phyloP scores from a whole-genome alignment of 2,113 vertebrate species.

The Azemiops feae region DNA sequence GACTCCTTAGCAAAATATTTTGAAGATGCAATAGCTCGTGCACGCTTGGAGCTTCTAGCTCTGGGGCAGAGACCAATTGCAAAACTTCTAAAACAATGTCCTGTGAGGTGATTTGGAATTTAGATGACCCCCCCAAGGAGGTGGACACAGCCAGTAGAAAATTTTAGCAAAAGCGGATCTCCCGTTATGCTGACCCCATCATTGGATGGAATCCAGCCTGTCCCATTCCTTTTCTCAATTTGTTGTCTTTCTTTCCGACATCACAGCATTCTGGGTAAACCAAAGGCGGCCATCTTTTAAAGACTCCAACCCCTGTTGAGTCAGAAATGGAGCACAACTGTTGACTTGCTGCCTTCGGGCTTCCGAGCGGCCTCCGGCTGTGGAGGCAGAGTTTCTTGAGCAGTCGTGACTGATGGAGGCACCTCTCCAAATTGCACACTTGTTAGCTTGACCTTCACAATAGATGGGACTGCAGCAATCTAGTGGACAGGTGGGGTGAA shows the following conservation, averaged over 20 bases:
- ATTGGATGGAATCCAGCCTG: not conserved
- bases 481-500: not conserved
- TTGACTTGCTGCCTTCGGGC: not conserved
- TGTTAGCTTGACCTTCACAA: not conserved
- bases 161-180: not conserved
- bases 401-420: not conserved
- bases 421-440: not conserved
- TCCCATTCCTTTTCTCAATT: not conserved
- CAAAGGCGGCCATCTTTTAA: not conserved
- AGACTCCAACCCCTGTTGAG: not conserved
- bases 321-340: not conserved
- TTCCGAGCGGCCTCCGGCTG: not conserved
- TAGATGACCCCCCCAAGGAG: not conserved
- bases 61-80: not conserved
- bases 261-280: not conserved
- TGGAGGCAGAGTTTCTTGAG: not conserved
- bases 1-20: not conserved
- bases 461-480: not conserved
- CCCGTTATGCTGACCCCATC: not conserved
- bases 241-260: not conserved
- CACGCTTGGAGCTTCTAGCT: not conserved
- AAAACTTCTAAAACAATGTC: not conserved
- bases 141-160: not conserved
- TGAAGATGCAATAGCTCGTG: not conserved
- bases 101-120: not conserved